Evolutionary conservation across 1,140 invertebrate genomes (phyloP).

Genomic region (Diploscapter pachys): DNA sequence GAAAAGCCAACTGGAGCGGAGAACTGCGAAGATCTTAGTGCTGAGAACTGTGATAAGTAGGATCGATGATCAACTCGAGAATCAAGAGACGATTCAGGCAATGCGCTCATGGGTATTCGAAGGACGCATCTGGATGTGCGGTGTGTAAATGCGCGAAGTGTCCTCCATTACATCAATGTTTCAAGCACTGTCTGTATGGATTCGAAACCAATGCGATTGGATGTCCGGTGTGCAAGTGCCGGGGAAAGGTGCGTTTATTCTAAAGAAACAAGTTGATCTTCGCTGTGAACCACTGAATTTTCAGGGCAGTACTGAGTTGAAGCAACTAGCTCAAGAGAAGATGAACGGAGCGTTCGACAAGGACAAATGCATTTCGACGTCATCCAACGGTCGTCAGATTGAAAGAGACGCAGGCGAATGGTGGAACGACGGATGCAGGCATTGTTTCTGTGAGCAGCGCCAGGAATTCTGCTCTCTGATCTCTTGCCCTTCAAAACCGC

Average conservation of each 20-base stretch:
- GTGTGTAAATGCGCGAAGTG: constrained; percentile 63
- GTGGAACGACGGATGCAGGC: constrained; percentile 64
- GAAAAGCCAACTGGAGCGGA: neutral
- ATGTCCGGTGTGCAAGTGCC: constrained; percentile 61
- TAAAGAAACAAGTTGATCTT: too few species aligned
- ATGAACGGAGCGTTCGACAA: constrained; percentile 5
- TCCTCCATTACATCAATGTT: constrained; percentile 53
- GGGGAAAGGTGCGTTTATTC: constrained; percentile 31
- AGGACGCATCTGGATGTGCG: constrained; percentile 62
- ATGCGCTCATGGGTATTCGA: constrained; percentile 60
- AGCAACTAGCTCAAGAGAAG: neutral
- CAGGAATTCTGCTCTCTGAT: constrained; percentile 64
- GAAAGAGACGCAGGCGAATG: constrained; percentile 58
- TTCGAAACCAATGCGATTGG: constrained; percentile 57
- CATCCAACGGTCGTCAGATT: constrained; percentile 21
- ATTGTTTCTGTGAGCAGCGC: constrained; percentile 62
- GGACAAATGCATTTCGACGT: constrained; percentile 37
- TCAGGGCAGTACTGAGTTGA: too few species aligned
- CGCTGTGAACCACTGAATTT: too few species aligned
- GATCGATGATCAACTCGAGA: neutral
- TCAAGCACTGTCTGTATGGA: constrained; percentile 60
- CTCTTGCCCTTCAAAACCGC: constrained; percentile 60
- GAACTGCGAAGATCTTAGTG: constrained; percentile 28
- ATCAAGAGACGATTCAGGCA: constrained; percentile 43
- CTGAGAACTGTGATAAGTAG: constrained; percentile 44